phyloP scores from a whole-genome alignment of 2,888 invertebrate species.

The Eremobia ochroleuca region DNA sequence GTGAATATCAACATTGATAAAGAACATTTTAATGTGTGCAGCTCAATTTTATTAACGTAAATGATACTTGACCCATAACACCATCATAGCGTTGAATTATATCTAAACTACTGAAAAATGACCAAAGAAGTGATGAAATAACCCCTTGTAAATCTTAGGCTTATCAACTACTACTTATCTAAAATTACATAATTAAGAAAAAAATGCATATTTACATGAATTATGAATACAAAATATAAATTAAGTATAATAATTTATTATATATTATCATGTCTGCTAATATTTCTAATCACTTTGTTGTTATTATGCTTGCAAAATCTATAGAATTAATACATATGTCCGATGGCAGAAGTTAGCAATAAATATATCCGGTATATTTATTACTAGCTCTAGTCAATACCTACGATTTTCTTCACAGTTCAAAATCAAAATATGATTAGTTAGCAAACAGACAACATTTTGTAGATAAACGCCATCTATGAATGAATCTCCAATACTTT shows the following conservation, averaged over 20 bases:
- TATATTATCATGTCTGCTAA: neutral
- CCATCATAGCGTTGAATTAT: neutral
- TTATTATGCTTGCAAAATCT: conserved; percentile 16
- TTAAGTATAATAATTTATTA: conserved; percentile 6
- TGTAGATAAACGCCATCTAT: neutral
- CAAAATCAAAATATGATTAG: conserved; percentile 19
- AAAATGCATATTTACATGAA: conserved; percentile 58
- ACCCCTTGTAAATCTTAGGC: neutral
- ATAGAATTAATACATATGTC: neutral
- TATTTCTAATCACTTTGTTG: conserved; percentile 18
- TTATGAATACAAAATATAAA: conserved; percentile 18
- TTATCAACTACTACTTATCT: conserved; percentile 8
- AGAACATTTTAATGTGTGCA: neutral
- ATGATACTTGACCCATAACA: neutral
- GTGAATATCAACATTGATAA: neutral
- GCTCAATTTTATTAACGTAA: neutral
- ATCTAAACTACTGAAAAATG: neutral
- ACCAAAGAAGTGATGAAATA: conserved; percentile 17
- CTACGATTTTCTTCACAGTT: neutral
- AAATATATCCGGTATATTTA: conserved; percentile 53
- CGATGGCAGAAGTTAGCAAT: conserved; percentile 29
- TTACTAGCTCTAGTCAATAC: conserved; percentile 29
- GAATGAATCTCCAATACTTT: neutral
- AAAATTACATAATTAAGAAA: conserved; percentile 11
- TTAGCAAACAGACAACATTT: conserved; percentile 9